phyloP scores from a whole-genome alignment of 2,888 invertebrate species.

The Colletes collaris region DNA sequence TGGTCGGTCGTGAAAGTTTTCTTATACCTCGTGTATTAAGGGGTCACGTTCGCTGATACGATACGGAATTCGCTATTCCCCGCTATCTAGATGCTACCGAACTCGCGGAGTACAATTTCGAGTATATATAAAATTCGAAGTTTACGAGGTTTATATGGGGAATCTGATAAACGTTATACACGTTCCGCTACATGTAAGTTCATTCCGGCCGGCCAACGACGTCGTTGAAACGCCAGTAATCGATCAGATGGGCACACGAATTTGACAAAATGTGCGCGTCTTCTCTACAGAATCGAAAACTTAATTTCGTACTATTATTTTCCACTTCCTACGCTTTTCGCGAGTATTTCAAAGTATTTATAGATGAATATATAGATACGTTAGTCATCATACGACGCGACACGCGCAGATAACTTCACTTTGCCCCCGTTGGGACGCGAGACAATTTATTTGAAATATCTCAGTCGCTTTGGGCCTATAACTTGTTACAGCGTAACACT shows the following conservation, averaged over 20 bases:
- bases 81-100: slow-evolving; percentile 12
- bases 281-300: too few relatives aligned
- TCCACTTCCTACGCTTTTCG: too few relatives aligned
- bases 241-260: background rate
- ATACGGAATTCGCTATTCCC: slow-evolving; percentile 8
- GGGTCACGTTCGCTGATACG: slow-evolving; percentile 44
- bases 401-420: too few relatives aligned
- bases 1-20: slow-evolving; percentile 59
- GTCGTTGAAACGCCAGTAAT: background rate
- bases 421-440: too few relatives aligned
- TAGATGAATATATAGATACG: too few relatives aligned
- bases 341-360: too few relatives aligned
- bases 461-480: too few relatives aligned
- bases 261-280: background rate
- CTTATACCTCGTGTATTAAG: slow-evolving; percentile 46
- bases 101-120: slow-evolving; percentile 6
- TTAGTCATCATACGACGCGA: too few relatives aligned
- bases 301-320: too few relatives aligned
- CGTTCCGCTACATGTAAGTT: background rate
- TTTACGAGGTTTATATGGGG: slow-evolving; percentile 5
- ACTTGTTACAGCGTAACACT: too few relatives aligned
- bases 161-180: slow-evolving; percentile 10
- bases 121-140: slow-evolving; percentile 13
- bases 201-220: background rate
- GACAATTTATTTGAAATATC: too few relatives aligned